These are phyloP conservation scores for Naja naja DNA, from an alignment of 2,113 vertebrate genomes.

Conservation along the genomic window DNA sequence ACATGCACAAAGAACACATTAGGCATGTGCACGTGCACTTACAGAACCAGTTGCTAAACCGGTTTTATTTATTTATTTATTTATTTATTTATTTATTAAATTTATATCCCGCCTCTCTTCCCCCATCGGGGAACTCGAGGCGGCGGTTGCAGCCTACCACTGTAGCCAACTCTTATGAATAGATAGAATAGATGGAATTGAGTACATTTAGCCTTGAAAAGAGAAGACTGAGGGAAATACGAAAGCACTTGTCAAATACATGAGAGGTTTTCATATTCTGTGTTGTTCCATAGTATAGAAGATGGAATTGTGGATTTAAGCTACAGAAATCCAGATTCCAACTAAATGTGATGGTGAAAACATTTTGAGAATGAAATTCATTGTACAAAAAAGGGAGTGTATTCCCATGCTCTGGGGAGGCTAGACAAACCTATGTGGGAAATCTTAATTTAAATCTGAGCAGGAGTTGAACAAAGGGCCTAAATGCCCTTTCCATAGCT, in stretches of 20 bases:
- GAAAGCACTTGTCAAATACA: background rate
- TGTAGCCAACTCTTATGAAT: background rate
- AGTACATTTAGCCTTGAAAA: background rate
- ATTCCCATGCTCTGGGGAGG: background rate
- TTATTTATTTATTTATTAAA: too few species aligned
- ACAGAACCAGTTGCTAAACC: too few species aligned
- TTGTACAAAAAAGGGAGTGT: background rate
- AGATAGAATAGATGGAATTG: background rate
- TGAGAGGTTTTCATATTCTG: background rate
- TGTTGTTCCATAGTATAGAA: background rate
- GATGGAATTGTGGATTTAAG: background rate
- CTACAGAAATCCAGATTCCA: background rate
- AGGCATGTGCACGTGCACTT: too few species aligned
- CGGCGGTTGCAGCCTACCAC: too few species aligned
- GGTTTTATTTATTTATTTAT: too few species aligned
- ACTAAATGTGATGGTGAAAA: background rate
- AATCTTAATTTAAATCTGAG: background rate
- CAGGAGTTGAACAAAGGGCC: background rate
- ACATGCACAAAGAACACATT: too few species aligned
- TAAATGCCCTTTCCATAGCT: background rate
- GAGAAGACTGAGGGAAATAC: background rate
- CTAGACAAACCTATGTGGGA: background rate
- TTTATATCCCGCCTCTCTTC: too few species aligned
- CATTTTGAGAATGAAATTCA: background rate
- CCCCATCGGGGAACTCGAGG: too few species aligned